phyloP scores from a whole-genome alignment of 30 jellyfish, hydroid and myxozoan species.

The Nemopilema nomurai region DNA sequence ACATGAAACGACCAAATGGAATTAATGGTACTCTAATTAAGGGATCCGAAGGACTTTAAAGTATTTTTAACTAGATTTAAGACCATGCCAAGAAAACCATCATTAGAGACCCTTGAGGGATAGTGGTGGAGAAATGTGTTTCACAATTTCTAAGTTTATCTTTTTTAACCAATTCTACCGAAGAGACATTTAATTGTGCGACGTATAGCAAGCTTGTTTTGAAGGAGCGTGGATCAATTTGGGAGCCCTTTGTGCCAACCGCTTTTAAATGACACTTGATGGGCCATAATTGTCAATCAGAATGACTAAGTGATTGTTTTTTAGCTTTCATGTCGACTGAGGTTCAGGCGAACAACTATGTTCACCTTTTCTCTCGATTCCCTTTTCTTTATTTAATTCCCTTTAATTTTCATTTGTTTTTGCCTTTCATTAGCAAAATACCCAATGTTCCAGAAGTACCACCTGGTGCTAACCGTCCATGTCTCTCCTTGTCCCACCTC shows the following conservation, averaged over 20 bases:
- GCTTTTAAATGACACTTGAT: neutral
- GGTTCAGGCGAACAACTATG: neutral
- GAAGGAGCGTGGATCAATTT: neutral
- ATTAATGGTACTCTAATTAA: neutral
- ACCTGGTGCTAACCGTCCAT: neutral
- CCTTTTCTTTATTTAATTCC: neutral
- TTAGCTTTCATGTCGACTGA: neutral
- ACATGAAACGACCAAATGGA: neutral
- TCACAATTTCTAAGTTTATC: neutral
- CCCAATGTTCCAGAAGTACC: no score
- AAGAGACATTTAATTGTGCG: neutral
- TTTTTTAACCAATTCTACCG: neutral
- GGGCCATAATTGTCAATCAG: neutral
- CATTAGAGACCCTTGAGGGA: neutral
- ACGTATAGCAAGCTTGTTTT: neutral
- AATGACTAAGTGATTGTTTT: neutral
- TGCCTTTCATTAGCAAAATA: neutral
- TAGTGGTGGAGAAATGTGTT: neutral
- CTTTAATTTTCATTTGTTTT: neutral
- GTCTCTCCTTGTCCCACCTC: no score
- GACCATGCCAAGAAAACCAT: neutral
- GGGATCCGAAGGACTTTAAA: neutral
- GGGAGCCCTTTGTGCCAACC: neutral
- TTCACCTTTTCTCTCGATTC: no score
- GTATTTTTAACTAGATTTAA: neutral